Evolutionary conservation across 1,140 invertebrate genomes (phyloP), one percentile per base, ranked within the genome.

Genomic region (Nephotettix cincticeps): DNA sequence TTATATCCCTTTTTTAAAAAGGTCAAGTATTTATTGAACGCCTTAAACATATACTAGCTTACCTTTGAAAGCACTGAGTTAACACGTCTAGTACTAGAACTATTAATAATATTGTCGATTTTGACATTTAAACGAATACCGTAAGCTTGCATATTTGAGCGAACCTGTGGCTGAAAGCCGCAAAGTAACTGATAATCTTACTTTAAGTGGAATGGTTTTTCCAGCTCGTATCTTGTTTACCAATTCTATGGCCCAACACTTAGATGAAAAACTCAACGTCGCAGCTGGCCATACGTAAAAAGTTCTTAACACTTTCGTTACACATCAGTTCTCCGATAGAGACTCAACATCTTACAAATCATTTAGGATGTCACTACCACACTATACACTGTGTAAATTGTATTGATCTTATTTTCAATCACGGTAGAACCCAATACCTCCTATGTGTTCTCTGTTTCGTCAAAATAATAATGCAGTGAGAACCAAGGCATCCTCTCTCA

Each of bases 391-490:
- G n/a, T n/a, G n/a, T n/a, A n/a, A n/a, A n/a, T n/a, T n/a, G n/a
- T n/a, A n/a, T n/a, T n/a, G n/a, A n/a, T 54, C 23, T 25, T 3
- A n/a, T n/a, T n/a, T 54, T 54, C 47, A 54, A 25, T 9, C 6
- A 54, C 4, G 47, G 47, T 25, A 9, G 4, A 4, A 54, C 47
- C 47, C 47, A 54, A 25, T 9, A 54, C 23, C 47, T 54, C 23
- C 47, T 54, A 54, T 4, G 47, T n/a, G 4, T 54, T 25, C 47
- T 54, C 47, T 54, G 47, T 25, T 54, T 54, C 47, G 47, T n/a
- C n/a, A 54, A 54, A 54, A 54, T 54, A n/a, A 54, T n/a, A 54
- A 4, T 9, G 47, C 47, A 54, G 47, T n/a, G 19, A 54, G 47
- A 54, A 54, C 47, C 47, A 54, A 4, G 4, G 4, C 47, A 4